phyloP scores from a whole-genome alignment of 37 sponge, comb jelly and placozoan species.

The Bolinopsis microptera region DNA sequence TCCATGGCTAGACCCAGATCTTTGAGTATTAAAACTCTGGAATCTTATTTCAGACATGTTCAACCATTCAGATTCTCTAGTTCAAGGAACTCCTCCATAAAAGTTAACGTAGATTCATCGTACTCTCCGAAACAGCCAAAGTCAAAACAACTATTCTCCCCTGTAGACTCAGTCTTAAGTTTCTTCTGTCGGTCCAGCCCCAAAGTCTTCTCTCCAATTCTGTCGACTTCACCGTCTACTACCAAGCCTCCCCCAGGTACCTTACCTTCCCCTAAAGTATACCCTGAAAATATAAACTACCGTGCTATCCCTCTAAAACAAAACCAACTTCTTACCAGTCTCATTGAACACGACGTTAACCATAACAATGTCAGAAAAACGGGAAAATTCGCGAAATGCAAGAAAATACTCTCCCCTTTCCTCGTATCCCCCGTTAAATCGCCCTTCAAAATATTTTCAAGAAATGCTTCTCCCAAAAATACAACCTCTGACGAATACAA shows the following conservation, averaged over 20 bases:
- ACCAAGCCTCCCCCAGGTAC: not conserved
- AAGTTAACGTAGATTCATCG: not conserved
- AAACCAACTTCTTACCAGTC: not conserved
- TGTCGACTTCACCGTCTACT: not conserved
- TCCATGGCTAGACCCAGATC: not conserved
- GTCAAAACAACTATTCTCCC: not conserved
- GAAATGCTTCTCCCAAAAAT: not conserved
- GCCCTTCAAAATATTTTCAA: conserved; percentile 6
- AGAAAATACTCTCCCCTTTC: not conserved
- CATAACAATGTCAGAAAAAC: not conserved
- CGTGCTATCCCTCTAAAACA: not conserved
- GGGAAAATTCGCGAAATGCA: not conserved
- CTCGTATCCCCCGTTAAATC: not conserved
- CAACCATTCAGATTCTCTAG: not conserved
- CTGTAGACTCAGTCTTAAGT: not conserved
- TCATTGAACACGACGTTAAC: not conserved
- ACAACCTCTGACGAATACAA: not conserved
- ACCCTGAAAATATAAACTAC: not conserved
- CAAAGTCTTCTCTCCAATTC: not conserved
- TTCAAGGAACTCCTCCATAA: not conserved
- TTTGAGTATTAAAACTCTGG: not conserved
- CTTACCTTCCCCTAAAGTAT: not conserved
- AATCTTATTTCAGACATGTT: not conserved
- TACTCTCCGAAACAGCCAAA: not conserved
- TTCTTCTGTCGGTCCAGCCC: not conserved